Evolutionary conservation across 2,797 vertebrate genomes (phyloP).

Genomic region (Denticeps clupeoides): DNA sequence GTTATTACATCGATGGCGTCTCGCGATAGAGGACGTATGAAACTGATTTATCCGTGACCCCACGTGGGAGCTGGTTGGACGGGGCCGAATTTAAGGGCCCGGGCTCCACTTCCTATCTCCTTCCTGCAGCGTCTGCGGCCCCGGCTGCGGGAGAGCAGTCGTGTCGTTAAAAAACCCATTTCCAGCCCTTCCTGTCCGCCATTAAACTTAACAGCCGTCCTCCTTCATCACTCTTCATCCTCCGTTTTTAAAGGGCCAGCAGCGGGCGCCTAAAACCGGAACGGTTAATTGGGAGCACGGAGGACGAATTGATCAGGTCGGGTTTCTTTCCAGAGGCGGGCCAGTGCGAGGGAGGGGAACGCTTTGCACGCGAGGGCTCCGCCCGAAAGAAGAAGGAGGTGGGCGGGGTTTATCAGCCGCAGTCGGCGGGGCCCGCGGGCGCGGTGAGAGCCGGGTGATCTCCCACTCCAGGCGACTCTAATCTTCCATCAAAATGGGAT

Average conservation of each 20-base stretch:
- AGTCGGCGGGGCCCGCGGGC: conserved; percentile 20
- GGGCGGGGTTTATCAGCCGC: conserved; percentile 11
- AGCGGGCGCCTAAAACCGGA: conserved; percentile 59
- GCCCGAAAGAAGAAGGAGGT: neutral
- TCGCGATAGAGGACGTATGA: conserved; percentile 6
- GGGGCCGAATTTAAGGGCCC: conserved; percentile 36
- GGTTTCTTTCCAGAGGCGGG: conserved; percentile 14
- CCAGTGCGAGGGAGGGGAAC: neutral
- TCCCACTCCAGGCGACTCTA: conserved; percentile 23
- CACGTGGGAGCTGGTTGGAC: no score
- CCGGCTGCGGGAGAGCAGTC: no score
- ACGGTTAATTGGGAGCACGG: conserved; percentile 74
- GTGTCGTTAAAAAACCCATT: conserved; percentile 76
- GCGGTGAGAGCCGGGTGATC: conserved; percentile 15
- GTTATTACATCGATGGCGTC: conserved; percentile 14
- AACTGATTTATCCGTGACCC: conserved; percentile 22
- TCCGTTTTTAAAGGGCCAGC: conserved; percentile 39
- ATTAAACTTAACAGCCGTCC: conserved; percentile 78
- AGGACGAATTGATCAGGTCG: conserved; percentile 37
- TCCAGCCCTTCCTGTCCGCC: conserved; percentile 73
- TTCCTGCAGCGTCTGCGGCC: no score
- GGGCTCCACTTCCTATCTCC: conserved; percentile 13
- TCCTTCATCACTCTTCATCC: conserved; percentile 69
- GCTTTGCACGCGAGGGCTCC: neutral
- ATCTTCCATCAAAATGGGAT: conserved; percentile 53